Evolutionary conservation across 2,888 invertebrate genomes (phyloP), one percentile per base, ranked within the genome.

Genomic region (Sthenelais limicola): DNA sequence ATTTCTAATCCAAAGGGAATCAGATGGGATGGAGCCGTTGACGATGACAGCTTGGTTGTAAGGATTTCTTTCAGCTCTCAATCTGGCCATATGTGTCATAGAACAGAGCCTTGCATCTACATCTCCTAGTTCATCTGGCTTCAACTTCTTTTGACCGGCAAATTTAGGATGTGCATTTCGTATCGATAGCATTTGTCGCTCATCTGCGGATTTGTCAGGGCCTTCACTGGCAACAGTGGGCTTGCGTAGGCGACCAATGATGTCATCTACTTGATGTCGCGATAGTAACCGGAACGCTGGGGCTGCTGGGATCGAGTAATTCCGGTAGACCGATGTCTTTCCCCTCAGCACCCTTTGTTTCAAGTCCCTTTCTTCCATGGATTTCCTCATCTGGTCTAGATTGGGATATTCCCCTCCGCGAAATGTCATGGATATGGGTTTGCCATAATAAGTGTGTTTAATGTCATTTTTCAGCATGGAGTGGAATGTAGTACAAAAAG

Each of bases 391-490:
- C 56, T 82, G 81, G 30, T 81, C 82, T 76, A 80, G 78, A 69
- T 80, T 80, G 4, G 82, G 81, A 56, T 79, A 82, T 51, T 80
- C 79, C 3, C 73, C 49, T 49, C 78, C 76, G 9, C 80, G 58
- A 71, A 75, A 76, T 24, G 56, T 72, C 7, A 79, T 49, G 1
- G 72, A 71, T 58, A 54, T 71, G 4, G 82, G 82, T 52, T 76
- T 78, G n/a, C 83, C 83, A 58, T 80, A 82, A 75, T 83, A 82
- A 7, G 82, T 81, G 66, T 83, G 82, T 51, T 81, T 81, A 51
- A 83, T 79, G 72, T 83, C 82, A 52, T 78, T 72, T n/a, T 52
- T 35, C 21, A 35, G 51, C 33, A 72, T 72, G 30, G 32, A 28
- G 54, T 72, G 52, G 48, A 68, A 72, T 1, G 72, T 72, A 7